Conservation (phyloP, 1,140 invertebrate genomes). For the Reticulitermes speratus region DNA sequence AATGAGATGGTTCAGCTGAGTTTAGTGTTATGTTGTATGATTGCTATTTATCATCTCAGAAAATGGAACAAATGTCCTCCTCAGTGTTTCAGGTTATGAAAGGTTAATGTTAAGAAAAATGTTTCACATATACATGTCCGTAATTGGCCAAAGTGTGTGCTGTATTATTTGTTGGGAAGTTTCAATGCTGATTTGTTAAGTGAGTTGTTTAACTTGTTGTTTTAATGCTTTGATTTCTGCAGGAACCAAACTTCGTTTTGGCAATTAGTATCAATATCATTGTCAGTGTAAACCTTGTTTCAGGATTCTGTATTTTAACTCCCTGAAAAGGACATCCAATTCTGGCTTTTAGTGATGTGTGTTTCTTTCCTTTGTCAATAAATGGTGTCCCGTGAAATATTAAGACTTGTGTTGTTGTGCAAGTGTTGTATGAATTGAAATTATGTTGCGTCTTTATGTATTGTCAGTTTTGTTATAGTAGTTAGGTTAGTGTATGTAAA, state of each 20-base stretch:
- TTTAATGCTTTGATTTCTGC: not conserved
- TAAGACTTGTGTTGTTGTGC: not conserved
- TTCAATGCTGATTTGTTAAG: not conserved
- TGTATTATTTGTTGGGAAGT: not conserved
- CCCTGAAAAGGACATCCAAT: not conserved
- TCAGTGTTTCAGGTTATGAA: not conserved
- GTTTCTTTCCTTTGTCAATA: not conserved
- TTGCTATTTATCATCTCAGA: too few relatives aligned
- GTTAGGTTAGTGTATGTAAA: not conserved
- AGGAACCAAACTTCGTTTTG: not conserved
- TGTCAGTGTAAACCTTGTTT: not conserved
- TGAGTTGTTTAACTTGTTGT: not conserved
- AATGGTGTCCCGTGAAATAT: not conserved
- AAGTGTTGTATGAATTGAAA: not conserved
- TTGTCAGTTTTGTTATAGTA: slow-evolving; percentile 5
- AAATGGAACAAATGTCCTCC: too few relatives aligned
- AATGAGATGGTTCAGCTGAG: too few relatives aligned
- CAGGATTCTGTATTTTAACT: not conserved
- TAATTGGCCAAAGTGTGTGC: not conserved
- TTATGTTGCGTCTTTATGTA: not conserved
- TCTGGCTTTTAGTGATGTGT: not conserved
- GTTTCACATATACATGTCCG: not conserved
- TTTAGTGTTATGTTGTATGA: too few relatives aligned
- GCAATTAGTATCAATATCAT: not conserved
- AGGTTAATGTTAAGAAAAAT: not conserved